These are phyloP conservation scores for Drosophila demipolita DNA, from an alignment of 2,888 invertebrate species.

Conservation along the genomic window DNA sequence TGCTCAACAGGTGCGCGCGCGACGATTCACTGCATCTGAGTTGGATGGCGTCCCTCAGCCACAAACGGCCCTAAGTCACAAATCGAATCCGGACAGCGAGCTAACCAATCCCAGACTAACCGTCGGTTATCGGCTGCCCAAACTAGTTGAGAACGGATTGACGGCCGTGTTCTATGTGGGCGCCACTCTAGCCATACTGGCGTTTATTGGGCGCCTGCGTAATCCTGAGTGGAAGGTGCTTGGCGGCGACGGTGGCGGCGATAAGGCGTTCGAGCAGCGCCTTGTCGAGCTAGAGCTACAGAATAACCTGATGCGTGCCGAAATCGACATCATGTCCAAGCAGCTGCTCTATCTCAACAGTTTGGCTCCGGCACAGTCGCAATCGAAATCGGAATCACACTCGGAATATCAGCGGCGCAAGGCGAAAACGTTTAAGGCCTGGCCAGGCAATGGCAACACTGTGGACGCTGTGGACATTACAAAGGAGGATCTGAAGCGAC, in stretches of 20 bases:
- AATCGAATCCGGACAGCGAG: constrained; percentile 3
- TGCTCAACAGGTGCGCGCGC: constrained; percentile 17
- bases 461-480: constrained; percentile 68
- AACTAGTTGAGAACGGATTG: constrained; percentile 67
- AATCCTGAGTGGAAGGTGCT: constrained; percentile 73
- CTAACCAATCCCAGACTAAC: background rate
- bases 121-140: constrained; percentile 31
- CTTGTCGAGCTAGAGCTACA: constrained; percentile 80
- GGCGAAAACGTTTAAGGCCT: constrained; percentile 72
- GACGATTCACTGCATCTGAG: constrained; percentile 13
- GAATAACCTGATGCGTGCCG: constrained; percentile 83
- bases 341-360: constrained; percentile 78
- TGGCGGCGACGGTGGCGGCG: constrained; percentile 25
- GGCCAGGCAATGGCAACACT: constrained; percentile 76
- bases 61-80: constrained; percentile 9
- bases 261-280: constrained; percentile 62
- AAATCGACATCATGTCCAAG: constrained; percentile 83
- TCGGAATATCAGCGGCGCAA: constrained; percentile 14
- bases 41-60: constrained; percentile 10
- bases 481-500: constrained; percentile 68
- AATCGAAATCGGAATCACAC: constrained; percentile 2
- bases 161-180: constrained; percentile 77
- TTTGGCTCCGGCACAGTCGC: constrained; percentile 15
- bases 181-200: constrained; percentile 70
- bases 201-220: constrained; percentile 75